Evolutionary conservation across 1,140 invertebrate species (phyloP).

Genomic region (Patella vulgata): DNA sequence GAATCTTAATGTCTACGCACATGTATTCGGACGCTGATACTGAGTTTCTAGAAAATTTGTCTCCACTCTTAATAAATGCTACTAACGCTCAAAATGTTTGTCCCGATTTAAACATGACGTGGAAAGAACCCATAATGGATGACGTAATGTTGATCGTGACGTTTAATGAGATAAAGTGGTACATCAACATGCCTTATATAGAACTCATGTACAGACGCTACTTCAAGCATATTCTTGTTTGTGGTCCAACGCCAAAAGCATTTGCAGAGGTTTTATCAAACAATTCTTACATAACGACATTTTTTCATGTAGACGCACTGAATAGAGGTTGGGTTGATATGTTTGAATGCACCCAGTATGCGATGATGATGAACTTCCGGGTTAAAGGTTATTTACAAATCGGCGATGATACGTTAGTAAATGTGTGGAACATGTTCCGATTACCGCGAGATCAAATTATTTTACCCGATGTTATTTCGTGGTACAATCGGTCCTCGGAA

Average conservation of each 20-base stretch:
- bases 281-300: background rate
- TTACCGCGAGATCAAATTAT: constrained; percentile 5
- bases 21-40: no score
- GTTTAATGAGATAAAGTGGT: no score
- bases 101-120: no score
- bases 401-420: constrained; percentile 4
- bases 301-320: background rate
- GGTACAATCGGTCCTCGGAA: no score
- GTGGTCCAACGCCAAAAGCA: background rate
- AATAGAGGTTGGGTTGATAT: background rate
- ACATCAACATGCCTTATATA: no score
- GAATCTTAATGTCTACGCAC: no score
- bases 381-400: constrained; percentile 16
- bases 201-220: constrained; percentile 6
- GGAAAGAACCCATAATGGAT: no score
- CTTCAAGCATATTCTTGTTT: constrained; percentile 10
- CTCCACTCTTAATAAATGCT: no score
- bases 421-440: background rate
- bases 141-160: no score
- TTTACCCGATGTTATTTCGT: background rate
- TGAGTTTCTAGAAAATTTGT: no score
- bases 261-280: background rate
- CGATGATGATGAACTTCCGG: constrained; percentile 1
- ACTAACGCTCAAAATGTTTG: no score
- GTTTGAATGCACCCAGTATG: constrained; percentile 9